Conservation (phyloP, 2,888 invertebrate genomes). For the Exocentrus adspersus region DNA sequence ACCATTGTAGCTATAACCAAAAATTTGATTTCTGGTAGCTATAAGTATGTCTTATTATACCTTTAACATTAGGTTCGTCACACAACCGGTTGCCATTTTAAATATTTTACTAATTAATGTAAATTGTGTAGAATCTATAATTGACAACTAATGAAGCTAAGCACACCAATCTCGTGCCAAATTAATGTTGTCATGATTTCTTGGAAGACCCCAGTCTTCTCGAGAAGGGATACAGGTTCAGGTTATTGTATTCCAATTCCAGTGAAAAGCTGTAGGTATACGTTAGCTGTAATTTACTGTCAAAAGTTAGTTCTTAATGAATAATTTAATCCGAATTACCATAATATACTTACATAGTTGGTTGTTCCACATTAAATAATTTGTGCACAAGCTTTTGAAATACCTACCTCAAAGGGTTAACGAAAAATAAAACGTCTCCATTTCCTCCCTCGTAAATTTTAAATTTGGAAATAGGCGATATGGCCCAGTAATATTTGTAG, state of each 20-base stretch:
- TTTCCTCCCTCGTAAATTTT: no score
- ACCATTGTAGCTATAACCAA: not conserved
- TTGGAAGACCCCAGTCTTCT: not conserved
- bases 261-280: not conserved
- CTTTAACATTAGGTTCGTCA: not conserved
- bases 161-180: not conserved
- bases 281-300: no score
- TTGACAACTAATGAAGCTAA: not conserved
- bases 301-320: no score
- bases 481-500: not conserved
- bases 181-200: not conserved
- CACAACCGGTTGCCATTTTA: not conserved
- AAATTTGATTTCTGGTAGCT: not conserved
- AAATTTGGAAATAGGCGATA: no score
- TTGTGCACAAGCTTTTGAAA: no score
- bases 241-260: not conserved
- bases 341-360: no score
- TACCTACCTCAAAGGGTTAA: no score
- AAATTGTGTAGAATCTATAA: not conserved
- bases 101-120: not conserved
- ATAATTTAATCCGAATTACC: no score
- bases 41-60: not conserved
- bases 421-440: no score
- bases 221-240: not conserved
- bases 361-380: no score